Conservation (phyloP, 2,113 vertebrate species). For the Ammodytes dubius region DNA sequence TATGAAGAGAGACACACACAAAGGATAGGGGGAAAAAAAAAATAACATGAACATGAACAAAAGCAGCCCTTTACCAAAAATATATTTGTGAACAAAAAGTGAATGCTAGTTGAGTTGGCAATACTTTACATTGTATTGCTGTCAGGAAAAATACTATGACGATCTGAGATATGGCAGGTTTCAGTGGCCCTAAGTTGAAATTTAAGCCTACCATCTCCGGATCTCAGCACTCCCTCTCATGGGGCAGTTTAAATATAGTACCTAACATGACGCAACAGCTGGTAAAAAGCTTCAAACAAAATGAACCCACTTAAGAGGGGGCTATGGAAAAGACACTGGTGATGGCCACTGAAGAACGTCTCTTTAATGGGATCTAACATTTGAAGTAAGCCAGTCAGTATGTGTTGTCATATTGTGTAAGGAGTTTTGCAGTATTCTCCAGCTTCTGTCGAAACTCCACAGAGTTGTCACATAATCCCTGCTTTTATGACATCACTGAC, state of each 20-base stretch:
- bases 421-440: neutral
- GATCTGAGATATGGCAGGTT: conserved; percentile 20
- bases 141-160: conserved; percentile 13
- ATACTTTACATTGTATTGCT: conserved; percentile 1
- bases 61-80: conserved; percentile 58
- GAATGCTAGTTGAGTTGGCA: neutral
- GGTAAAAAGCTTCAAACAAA: conserved; percentile 74
- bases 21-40: conserved; percentile 59
- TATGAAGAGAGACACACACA: conserved; percentile 82
- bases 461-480: conserved; percentile 33
- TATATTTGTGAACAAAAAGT: conserved; percentile 46
- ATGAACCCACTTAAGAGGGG: conserved; percentile 57
- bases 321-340: conserved; percentile 39
- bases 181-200: conserved; percentile 63
- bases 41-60: conserved; percentile 61
- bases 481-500: conserved; percentile 34
- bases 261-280: conserved; percentile 81
- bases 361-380: neutral
- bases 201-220: conserved; percentile 60
- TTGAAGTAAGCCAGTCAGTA: conserved; percentile 12
- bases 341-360: conserved; percentile 37
- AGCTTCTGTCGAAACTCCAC: conserved; percentile 1
- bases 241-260: conserved; percentile 76
- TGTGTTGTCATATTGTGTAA: conserved; percentile 3
- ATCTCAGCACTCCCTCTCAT: conserved; percentile 54